These are phyloP conservation scores for Sebastes matsubarae DNA, from an alignment of 2,797 vertebrate genomes.

Conservation along the genomic window DNA sequence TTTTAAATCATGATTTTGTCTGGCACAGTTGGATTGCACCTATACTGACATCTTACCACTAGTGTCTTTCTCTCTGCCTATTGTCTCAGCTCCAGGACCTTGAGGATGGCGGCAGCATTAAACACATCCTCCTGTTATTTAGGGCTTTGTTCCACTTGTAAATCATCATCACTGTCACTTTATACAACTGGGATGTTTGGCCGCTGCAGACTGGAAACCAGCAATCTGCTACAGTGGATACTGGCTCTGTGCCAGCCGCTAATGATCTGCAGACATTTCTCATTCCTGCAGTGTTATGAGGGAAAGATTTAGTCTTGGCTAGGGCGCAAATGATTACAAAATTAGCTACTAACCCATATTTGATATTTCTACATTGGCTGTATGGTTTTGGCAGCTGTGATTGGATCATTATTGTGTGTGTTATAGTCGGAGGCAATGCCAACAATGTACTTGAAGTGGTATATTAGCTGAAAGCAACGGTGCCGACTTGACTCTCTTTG, in stretches of 20 bases:
- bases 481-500: background rate
- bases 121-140: slow-evolving; percentile 63
- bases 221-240: background rate
- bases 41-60: background rate
- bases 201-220: slow-evolving; percentile 33
- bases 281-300: slow-evolving; percentile 3
- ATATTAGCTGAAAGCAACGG: background rate
- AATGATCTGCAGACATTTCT: slow-evolving; percentile 3
- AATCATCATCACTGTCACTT: slow-evolving; percentile 67
- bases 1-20: slow-evolving; percentile 13
- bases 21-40: background rate
- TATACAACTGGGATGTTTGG: slow-evolving; percentile 44
- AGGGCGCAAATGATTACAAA: background rate
- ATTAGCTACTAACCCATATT: background rate
- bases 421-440: background rate
- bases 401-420: background rate
- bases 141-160: slow-evolving; percentile 74
- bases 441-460: background rate
- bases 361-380: background rate
- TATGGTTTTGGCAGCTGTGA: background rate
- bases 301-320: background rate
- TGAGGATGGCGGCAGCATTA: slow-evolving; percentile 35
- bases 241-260: slow-evolving; percentile 25
- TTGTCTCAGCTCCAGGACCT: slow-evolving; percentile 18
- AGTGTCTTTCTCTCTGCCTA: slow-evolving; percentile 22